Conservation (phyloP, 2,888 invertebrate genomes). For the Drosophila mayaguana region DNA sequence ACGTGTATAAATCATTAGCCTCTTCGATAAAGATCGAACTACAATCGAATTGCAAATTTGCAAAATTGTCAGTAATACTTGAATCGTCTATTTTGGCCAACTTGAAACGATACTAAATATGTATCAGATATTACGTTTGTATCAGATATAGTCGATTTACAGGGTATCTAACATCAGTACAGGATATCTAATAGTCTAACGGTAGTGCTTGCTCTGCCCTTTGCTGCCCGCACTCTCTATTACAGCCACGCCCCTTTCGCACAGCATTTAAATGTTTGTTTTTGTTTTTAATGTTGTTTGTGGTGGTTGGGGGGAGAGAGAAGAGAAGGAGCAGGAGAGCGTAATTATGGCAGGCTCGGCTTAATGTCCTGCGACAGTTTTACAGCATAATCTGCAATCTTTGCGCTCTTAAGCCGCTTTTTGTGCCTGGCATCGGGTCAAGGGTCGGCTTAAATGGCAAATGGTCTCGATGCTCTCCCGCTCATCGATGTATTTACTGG, state of each 20-base stretch:
- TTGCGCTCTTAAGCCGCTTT: slow-evolving; percentile 65
- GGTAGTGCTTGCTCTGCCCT: slow-evolving; percentile 33
- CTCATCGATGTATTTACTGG: slow-evolving; percentile 50
- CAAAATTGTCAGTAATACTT: too few species aligned
- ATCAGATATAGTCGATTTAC: too few species aligned
- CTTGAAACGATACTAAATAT: not conserved
- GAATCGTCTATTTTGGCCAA: too few species aligned
- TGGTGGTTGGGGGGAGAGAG: not conserved
- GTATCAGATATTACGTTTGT: too few species aligned
- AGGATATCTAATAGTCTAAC: not conserved
- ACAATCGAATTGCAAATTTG: not conserved
- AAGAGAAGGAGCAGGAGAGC: not conserved
- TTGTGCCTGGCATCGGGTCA: slow-evolving; percentile 47
- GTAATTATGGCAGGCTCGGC: slow-evolving; percentile 31
- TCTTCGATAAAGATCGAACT: not conserved
- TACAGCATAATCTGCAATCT: slow-evolving; percentile 71
- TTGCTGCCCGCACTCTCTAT: slow-evolving; percentile 58
- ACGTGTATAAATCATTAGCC: not conserved
- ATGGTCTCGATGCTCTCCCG: slow-evolving; percentile 30
- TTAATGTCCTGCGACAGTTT: slow-evolving; percentile 72
- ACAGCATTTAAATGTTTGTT: slow-evolving; percentile 44
- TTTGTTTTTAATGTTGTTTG: not conserved
- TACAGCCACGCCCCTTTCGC: slow-evolving; percentile 68
- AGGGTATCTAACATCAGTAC: too few species aligned
- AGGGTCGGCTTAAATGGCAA: slow-evolving; percentile 65